A percentile compares a stretch with the other conserved stretches of the same genome.
These are phyloP conservation scores for Delia radicum DNA, from an alignment of 1,140 invertebrate genomes.

Conservation along the genomic window DNA sequence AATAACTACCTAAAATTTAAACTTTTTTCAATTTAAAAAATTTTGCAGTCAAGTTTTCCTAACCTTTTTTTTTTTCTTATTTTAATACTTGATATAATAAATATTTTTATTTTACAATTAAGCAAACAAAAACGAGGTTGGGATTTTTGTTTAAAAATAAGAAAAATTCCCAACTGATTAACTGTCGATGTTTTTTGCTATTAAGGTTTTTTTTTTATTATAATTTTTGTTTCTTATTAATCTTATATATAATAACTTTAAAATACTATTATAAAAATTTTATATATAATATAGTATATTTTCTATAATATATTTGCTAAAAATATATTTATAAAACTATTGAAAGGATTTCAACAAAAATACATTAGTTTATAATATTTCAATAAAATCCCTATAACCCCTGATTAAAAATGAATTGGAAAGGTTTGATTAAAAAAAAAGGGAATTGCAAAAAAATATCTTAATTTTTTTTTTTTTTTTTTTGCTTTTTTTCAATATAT, in stretches of 20 bases:
- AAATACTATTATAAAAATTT: background rate
- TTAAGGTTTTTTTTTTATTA: conserved; percentile 25
- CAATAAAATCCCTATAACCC: background rate
- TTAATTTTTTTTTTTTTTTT: background rate
- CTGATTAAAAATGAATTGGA: background rate
- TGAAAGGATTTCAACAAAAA: conserved; percentile 27
- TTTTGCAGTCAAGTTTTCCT: background rate
- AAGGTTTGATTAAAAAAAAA: background rate
- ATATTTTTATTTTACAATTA: background rate
- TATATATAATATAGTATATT: background rate
- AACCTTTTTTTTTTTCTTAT: background rate
- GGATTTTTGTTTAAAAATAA: too few species aligned
- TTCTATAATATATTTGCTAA: background rate
- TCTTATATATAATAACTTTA: background rate
- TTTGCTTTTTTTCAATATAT: background rate
- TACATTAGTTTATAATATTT: conserved; percentile 29
- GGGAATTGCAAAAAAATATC: background rate
- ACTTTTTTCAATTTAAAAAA: background rate
- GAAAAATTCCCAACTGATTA: conserved; percentile 27
- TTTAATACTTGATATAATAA: background rate
- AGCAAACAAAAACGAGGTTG: background rate
- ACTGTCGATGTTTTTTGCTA: conserved; percentile 32
- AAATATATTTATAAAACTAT: conserved; percentile 8
- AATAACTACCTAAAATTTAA: too few species aligned
- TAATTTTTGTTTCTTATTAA: conserved; percentile 2